Conservation (phyloP, 2,113 vertebrate genomes). For the Callithrix jacchus region DNA sequence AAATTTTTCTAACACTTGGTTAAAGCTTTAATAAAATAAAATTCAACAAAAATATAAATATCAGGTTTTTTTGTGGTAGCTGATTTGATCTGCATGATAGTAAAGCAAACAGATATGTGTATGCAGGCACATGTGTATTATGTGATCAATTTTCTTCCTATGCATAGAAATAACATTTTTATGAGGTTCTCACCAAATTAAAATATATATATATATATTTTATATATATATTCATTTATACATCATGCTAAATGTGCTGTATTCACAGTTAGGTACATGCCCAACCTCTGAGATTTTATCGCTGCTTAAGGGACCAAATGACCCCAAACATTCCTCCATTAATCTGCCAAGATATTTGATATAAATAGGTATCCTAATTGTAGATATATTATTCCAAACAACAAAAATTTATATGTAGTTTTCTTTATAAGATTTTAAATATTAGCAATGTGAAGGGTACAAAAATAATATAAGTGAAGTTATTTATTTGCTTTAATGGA, state of each 20-base stretch:
- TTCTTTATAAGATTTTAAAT: background rate
- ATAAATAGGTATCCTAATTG: background rate
- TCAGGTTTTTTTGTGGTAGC: background rate
- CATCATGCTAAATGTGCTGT: background rate
- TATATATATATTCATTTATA: background rate
- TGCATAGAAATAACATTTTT: background rate
- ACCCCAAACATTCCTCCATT: background rate
- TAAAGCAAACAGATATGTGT: background rate
- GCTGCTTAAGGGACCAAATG: background rate
- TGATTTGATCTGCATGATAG: background rate
- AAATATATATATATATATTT: background rate
- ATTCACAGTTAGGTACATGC: background rate
- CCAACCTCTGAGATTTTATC: background rate
- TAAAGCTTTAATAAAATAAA: background rate
- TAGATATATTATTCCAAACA: background rate
- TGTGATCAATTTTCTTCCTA: background rate
- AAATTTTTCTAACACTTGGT: background rate
- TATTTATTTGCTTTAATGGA: background rate
- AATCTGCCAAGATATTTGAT: background rate
- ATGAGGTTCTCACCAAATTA: background rate
- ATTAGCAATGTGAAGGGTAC: background rate
- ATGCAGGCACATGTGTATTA: fast-evolving
- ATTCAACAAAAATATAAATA: background rate
- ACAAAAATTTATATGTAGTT: background rate
- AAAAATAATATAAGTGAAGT: background rate